Conservation (phyloP, 2,113 vertebrate species). For the human (Homo sapiens) region GRCh38 chr17:65886501-65887000, state of each 20-base stretch:
- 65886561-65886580: constrained; percentile 85
- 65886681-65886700: constrained; percentile 44
- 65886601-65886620: constrained; percentile 77
- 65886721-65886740: constrained; percentile 78
- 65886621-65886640: constrained; percentile 84
- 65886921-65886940: constrained; percentile 43
- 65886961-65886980: constrained; percentile 51
- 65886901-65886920: constrained; percentile 8
- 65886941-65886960: constrained; percentile 16
- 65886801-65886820: constrained; percentile 74
- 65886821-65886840: constrained; percentile 61
- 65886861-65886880: constrained; percentile 38
- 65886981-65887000: constrained; percentile 1
- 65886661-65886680: constrained; percentile 70
- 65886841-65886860: neutral
- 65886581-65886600: constrained; percentile 83
- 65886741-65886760: constrained; percentile 79
- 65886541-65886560: constrained; percentile 82
- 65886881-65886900: neutral
- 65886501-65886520: constrained; percentile 85
- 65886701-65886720: constrained; percentile 65
- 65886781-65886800: constrained; percentile 73
- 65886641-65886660: constrained; percentile 78
- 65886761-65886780: constrained; percentile 81
- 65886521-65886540: constrained; percentile 82